Base-by-base conservation (phyloP, 2,797 vertebrate species). In the Scarus forsteni region DNA sequence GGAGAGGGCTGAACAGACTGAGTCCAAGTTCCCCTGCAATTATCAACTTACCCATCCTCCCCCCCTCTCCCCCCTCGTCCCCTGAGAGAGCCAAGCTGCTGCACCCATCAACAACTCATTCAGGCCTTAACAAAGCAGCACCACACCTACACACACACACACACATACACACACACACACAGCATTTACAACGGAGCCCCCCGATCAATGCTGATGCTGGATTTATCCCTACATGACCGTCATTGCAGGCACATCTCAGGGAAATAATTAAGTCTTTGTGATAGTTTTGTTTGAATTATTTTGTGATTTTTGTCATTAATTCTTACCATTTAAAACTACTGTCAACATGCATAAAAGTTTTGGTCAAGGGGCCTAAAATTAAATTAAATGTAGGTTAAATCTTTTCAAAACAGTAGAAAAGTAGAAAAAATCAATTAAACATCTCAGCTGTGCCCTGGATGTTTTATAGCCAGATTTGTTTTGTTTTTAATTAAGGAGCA, bases 31-130 rank as follows among this genome's bases (percentile, higher is more conserved):
- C 86, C 88, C 89, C 88, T 86, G 85, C 89, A 92, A 92, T 91
- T 92, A 92, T 92, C 92, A 90, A 90, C 86, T 92, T 90, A 86
- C 87, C 82, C 87, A 49, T 70, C 71, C 77, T 36, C 71, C 74
- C 27, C 45, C 66, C 39, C 45, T 61, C 53, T 36, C 36, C 70
- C 57, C 10, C 56, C 46, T 73, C 84, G 73, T 92, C 90, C 89
- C 91, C 89, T 83, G 88, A 88, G 91, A 92, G 88, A 90, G 64
- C 84, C 91, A 91, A 91, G 91, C 91, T 92, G 91, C 90, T 88
- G 90, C 80, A 87, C 79, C 89, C 90, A 90, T 92, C 91, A 91
- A 90, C 89, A 89, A 91, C 90, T 92, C 90, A 91, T 91, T 90
- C 91, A 91, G 89, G 82, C 88, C 80, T 91, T 90, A 91, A 92